Percentiles rank a stretch among this genome's conserved stretches.
Evolutionary conservation across 2,888 invertebrate species (phyloP).

Genomic region (Zhuqinia jingwanae): DNA sequence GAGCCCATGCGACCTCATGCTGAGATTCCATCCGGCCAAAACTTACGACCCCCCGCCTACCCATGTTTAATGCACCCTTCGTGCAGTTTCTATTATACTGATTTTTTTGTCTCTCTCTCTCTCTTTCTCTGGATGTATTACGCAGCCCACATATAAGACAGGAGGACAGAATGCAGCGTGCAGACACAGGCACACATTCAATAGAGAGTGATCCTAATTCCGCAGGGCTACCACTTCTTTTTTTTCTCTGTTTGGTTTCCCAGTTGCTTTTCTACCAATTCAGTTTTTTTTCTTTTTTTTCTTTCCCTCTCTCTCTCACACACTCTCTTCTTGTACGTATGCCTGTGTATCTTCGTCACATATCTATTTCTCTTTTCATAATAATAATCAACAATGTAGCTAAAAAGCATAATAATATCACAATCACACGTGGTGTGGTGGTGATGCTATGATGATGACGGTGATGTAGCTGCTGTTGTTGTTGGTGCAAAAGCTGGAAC

Average conservation of each 20-base stretch:
- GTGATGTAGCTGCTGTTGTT: slow-evolving; percentile 37
- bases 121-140: slow-evolving; percentile 34
- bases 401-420: slow-evolving; percentile 61
- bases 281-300: slow-evolving; percentile 32
- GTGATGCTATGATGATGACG: slow-evolving; percentile 17
- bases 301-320: slow-evolving; percentile 17
- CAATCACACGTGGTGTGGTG: slow-evolving; percentile 67
- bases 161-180: not conserved
- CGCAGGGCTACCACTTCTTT: slow-evolving; percentile 61
- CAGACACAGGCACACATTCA: slow-evolving; percentile 19
- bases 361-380: slow-evolving; percentile 62
- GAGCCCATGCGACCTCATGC: slow-evolving; percentile 76
- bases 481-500: slow-evolving; percentile 47
- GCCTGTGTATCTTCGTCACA: slow-evolving; percentile 44
- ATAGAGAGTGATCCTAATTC: slow-evolving; percentile 62
- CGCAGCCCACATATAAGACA: slow-evolving; percentile 21
- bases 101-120: slow-evolving; percentile 59
- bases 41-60: slow-evolving; percentile 75
- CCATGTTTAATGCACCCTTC: slow-evolving; percentile 76
- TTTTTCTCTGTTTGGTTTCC: slow-evolving; percentile 37
- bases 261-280: slow-evolving; percentile 48
- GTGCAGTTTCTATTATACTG: slow-evolving; percentile 71
- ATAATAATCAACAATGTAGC: slow-evolving; percentile 63
- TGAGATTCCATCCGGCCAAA: slow-evolving; percentile 78
- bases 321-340: too few species aligned